phyloP scores from a whole-genome alignment of 2,113 vertebrate species.

The Gymnobelideus leadbeateri region DNA sequence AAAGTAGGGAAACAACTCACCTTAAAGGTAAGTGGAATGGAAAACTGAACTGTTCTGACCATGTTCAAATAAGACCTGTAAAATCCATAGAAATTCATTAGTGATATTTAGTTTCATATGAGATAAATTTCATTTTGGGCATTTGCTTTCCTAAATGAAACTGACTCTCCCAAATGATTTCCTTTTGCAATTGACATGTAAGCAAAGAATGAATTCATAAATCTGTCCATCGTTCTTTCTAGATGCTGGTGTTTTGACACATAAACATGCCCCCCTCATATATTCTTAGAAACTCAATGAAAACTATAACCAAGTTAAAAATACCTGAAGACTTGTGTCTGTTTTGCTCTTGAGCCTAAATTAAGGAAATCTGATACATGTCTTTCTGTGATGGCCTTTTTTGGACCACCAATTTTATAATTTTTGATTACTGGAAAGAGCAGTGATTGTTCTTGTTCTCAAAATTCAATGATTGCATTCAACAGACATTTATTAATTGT shows the following conservation, averaged over 20 bases:
- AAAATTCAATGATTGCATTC: too few relatives aligned
- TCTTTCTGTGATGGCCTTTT: neutral
- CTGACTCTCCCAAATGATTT: slow-evolving; percentile 19
- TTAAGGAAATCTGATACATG: neutral
- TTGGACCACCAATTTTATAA: neutral
- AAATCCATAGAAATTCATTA: neutral
- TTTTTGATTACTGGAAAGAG: slow-evolving; percentile 17
- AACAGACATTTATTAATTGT: too few relatives aligned
- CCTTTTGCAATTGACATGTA: neutral
- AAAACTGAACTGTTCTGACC: neutral
- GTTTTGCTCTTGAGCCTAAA: neutral
- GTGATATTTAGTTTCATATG: neutral
- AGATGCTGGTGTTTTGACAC: neutral
- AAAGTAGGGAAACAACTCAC: neutral
- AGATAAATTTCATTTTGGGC: neutral
- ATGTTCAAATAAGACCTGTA: neutral
- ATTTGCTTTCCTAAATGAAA: slow-evolving; percentile 18
- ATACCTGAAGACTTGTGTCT: neutral
- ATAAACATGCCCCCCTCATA: slow-evolving; percentile 10
- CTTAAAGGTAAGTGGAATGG: neutral
- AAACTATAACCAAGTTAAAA: slow-evolving; percentile 27
- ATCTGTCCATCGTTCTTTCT: neutral
- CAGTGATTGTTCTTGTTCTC: slow-evolving; percentile 24
- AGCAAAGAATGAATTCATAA: neutral
- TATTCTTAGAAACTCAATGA: slow-evolving; percentile 5